phyloP scores from a whole-genome alignment of 2,113 vertebrate genomes.

The Nothoprocta perdicaria region DNA sequence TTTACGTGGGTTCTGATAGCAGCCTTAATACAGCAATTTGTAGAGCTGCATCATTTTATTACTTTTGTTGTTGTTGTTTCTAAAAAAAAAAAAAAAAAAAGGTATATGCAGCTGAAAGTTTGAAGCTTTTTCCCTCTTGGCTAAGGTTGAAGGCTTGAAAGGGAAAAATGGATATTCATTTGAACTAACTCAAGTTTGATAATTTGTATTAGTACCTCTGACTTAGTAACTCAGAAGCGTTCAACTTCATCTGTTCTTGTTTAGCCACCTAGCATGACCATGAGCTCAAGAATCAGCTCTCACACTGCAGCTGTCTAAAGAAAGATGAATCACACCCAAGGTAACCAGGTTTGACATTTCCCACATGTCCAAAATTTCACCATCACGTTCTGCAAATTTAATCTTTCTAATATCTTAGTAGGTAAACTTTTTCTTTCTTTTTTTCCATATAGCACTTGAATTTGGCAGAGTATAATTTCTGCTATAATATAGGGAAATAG shows the following conservation, averaged over 20 bases:
- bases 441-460: background rate
- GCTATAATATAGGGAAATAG: background rate
- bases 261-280: background rate
- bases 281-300: background rate
- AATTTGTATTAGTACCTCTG: background rate
- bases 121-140: background rate
- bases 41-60: conserved; percentile 47
- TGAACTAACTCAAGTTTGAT: background rate
- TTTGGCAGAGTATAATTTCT: background rate
- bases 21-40: conserved; percentile 70
- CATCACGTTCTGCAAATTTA: background rate
- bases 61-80: background rate
- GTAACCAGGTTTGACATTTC: background rate
- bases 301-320: background rate
- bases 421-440: background rate
- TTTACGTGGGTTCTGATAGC: conserved; percentile 37
- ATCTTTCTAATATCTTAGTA: background rate
- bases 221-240: accelerated
- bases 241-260: background rate
- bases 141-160: background rate
- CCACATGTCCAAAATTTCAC: background rate
- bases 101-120: conserved; percentile 19
- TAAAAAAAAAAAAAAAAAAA: conserved; percentile 43
- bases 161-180: background rate
- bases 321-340: background rate